Conservation (phyloP, 2,113 vertebrate species). For the Callipepla squamata region DNA sequence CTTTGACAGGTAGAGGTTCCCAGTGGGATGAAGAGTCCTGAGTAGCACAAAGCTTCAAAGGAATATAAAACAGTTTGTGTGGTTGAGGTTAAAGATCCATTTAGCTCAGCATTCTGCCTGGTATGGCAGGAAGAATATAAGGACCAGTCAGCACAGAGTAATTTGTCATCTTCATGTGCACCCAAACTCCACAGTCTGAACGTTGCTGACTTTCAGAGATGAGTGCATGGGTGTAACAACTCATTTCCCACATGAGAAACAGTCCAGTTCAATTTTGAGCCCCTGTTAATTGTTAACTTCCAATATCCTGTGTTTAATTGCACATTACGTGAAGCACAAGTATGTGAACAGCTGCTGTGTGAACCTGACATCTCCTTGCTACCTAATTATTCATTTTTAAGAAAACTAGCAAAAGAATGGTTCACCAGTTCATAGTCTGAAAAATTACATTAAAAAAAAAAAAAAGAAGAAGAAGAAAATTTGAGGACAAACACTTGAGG, state of each 20-base stretch:
- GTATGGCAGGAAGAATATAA: neutral
- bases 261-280: neutral
- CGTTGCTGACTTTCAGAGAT: neutral
- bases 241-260: neutral
- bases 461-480: neutral
- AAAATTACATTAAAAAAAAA: neutral
- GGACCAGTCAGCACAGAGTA: neutral
- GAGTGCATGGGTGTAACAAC: neutral
- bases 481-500: neutral
- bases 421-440: neutral
- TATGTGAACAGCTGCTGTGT: neutral
- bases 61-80: neutral
- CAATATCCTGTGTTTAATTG: neutral
- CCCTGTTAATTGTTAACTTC: neutral
- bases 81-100: neutral
- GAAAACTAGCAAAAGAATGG: neutral
- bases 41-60: neutral
- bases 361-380: neutral
- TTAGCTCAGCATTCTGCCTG: neutral
- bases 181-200: neutral
- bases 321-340: neutral
- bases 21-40: neutral
- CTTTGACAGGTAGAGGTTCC: neutral
- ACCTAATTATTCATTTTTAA: neutral
- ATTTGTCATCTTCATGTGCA: neutral